Percentiles rank a stretch among this genome's conserved stretches.
phyloP scores from a whole-genome alignment of 2,888 invertebrate species.

The Keiferia lycopersicella region DNA sequence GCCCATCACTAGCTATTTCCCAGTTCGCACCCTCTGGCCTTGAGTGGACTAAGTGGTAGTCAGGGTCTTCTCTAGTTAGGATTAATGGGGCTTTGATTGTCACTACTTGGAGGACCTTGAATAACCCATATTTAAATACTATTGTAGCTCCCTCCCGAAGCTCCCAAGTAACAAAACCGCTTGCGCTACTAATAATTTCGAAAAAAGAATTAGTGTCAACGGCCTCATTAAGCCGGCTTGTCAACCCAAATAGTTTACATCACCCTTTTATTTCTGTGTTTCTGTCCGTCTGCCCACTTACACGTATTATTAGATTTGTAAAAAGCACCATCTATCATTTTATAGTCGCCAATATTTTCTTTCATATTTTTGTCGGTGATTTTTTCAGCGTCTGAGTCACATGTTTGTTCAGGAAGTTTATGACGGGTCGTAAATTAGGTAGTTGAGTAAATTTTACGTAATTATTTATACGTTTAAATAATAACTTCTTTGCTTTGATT shows the following conservation, averaged over 20 bases:
- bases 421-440: slow-evolving; percentile 34
- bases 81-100: slow-evolving; percentile 6
- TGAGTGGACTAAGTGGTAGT: slow-evolving; percentile 16
- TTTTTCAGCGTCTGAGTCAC: slow-evolving; percentile 35
- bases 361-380: slow-evolving; percentile 22
- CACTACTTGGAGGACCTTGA: too few species aligned
- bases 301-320: slow-evolving; percentile 56
- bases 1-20: too few species aligned
- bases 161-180: background rate
- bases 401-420: slow-evolving; percentile 37
- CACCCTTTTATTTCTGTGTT: slow-evolving; percentile 62
- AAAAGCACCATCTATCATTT: slow-evolving; percentile 57
- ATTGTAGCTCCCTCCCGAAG: background rate
- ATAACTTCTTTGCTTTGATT: too few species aligned
- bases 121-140: background rate
- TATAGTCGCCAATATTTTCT: slow-evolving; percentile 33
- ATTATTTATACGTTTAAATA: background rate
- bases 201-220: slow-evolving; percentile 39
- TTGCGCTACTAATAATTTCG: background rate
- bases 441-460: background rate
- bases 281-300: slow-evolving; percentile 29
- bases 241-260: slow-evolving; percentile 56
- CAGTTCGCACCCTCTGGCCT: slow-evolving; percentile 12
- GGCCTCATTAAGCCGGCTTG: slow-evolving; percentile 62
- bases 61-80: slow-evolving; percentile 3